These are phyloP conservation scores for Magallana angulata DNA, from an alignment of 1,140 invertebrate genomes.

Conservation along the genomic window DNA sequence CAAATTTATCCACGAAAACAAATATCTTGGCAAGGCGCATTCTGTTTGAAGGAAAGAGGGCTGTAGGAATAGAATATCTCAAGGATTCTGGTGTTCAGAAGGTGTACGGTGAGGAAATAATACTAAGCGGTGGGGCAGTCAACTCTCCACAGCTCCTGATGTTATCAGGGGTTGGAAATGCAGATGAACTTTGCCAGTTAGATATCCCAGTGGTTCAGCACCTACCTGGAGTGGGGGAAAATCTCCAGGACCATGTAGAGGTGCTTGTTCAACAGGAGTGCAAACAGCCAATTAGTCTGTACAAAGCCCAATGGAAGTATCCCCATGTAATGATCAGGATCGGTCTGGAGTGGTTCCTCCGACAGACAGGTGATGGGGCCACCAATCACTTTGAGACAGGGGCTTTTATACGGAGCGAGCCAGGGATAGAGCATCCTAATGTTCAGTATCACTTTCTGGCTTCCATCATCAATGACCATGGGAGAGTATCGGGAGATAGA, in stretches of 20 bases:
- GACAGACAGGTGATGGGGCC: constrained; percentile 78
- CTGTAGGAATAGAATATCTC: constrained; percentile 92
- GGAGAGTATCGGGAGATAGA: constrained; percentile 75
- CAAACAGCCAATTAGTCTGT: constrained; percentile 80
- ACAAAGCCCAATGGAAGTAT: constrained; percentile 81
- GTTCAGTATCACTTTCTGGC: constrained; percentile 82
- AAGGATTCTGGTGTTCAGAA: constrained; percentile 81
- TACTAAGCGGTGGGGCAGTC: constrained; percentile 89
- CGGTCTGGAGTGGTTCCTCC: constrained; percentile 81
- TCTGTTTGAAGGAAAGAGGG: constrained; percentile 90
- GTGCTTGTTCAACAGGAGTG: constrained; percentile 81
- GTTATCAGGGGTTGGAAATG: constrained; percentile 93
- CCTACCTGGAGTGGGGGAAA: constrained; percentile 79
- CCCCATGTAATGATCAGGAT: constrained; percentile 81
- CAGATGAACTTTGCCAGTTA: constrained; percentile 86
- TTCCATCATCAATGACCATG: constrained; percentile 81
- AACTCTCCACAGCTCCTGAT: constrained; percentile 95
- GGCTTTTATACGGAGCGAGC: constrained; percentile 78
- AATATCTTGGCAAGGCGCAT: constrained; percentile 90
- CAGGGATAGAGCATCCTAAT: constrained; percentile 79
- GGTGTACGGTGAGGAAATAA: constrained; percentile 81
- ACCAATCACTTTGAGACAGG: constrained; percentile 81
- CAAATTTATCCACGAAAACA: constrained; percentile 92
- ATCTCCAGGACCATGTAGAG: constrained; percentile 80
- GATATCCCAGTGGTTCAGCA: constrained; percentile 80